These are phyloP conservation scores for Limonius californicus DNA, from an alignment of 1,140 invertebrate species.

Conservation along the genomic window DNA sequence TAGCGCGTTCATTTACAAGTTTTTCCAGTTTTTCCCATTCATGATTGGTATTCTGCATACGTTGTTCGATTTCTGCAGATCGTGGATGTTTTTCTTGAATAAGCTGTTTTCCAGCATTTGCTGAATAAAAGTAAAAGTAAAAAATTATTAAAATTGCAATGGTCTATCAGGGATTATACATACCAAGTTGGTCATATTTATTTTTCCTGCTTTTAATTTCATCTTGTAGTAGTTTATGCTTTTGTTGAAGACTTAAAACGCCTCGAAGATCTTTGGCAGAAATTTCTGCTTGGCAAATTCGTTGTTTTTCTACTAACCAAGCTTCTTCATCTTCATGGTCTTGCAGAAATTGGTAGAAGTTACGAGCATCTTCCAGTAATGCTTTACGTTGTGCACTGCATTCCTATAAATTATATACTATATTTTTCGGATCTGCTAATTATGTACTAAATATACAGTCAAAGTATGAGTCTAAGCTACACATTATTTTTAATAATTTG, in stretches of 20 bases:
- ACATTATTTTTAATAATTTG: no score
- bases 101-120: constrained; percentile 62
- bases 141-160: no score
- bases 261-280: constrained; percentile 89
- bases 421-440: no score
- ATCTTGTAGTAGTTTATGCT: constrained; percentile 90
- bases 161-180: no score
- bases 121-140: no score
- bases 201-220: constrained; percentile 84
- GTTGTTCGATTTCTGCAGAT: constrained; percentile 69
- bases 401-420: constrained; percentile 32
- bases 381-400: constrained; percentile 70
- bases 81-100: constrained; percentile 75
- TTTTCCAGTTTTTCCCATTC: constrained; percentile 85
- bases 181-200: constrained; percentile 72
- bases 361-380: constrained; percentile 84
- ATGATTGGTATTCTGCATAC: constrained; percentile 76
- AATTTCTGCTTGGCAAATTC: constrained; percentile 86
- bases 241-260: constrained; percentile 86
- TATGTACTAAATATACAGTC: no score
- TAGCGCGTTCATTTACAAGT: constrained; percentile 75
- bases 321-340: constrained; percentile 83
- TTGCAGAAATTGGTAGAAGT: constrained; percentile 93
- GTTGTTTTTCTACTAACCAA: constrained; percentile 89
- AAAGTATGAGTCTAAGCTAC: no score